These are phyloP conservation scores for Labeo catla DNA, from an alignment of 2,113 vertebrate species.

Conservation along the genomic window DNA sequence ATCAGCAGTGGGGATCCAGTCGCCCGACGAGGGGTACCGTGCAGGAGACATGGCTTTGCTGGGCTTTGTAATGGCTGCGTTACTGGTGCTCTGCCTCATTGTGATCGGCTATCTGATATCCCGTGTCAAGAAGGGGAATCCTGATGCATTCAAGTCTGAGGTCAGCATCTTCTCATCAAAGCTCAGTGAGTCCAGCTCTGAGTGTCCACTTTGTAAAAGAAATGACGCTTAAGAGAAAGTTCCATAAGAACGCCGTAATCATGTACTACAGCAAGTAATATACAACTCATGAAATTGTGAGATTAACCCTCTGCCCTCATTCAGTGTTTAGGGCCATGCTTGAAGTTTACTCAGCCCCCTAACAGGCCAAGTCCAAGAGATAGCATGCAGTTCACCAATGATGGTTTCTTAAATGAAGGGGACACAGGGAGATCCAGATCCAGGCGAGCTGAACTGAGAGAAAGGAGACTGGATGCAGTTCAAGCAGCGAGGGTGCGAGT, in stretches of 20 bases:
- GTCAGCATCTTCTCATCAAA: slow-evolving; percentile 65
- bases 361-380: slow-evolving; percentile 69
- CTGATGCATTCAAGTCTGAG: slow-evolving; percentile 69
- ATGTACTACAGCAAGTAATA: slow-evolving; percentile 1
- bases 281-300: slow-evolving; percentile 22
- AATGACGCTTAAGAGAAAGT: slow-evolving; percentile 10
- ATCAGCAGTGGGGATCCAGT: slow-evolving; percentile 65
- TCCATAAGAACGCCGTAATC: not conserved
- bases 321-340: slow-evolving; percentile 74
- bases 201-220: slow-evolving; percentile 48
- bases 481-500: slow-evolving; percentile 61
- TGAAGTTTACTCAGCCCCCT: slow-evolving; percentile 58
- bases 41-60: slow-evolving; percentile 82
- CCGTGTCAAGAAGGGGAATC: slow-evolving; percentile 69
- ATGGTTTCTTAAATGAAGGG: slow-evolving; percentile 71
- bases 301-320: slow-evolving; percentile 48
- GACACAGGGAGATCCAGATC: slow-evolving; percentile 57
- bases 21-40: slow-evolving; percentile 69
- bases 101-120: slow-evolving; percentile 79
- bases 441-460: slow-evolving; percentile 57
- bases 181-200: slow-evolving; percentile 59
- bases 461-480: slow-evolving; percentile 58
- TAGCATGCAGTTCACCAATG: slow-evolving; percentile 75
- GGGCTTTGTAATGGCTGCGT: slow-evolving; percentile 78
- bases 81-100: slow-evolving; percentile 78